Evolutionary conservation across 2,888 invertebrate species (phyloP), one percentile per base, ranked within the genome.

Genomic region (Habroteleia sp.): DNA sequence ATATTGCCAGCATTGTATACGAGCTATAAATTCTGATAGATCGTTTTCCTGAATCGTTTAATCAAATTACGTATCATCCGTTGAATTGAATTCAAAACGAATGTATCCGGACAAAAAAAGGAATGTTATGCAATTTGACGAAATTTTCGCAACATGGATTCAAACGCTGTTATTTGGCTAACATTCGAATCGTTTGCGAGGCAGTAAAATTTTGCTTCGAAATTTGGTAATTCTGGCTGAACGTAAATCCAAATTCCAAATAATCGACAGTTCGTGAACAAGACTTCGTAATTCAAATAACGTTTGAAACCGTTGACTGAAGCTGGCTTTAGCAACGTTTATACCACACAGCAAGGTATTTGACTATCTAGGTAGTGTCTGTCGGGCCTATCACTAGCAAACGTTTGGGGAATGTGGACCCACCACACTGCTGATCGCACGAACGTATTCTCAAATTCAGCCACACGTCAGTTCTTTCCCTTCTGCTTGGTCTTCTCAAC

Each of bases 201-300:
- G 39, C 35, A 10, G 37, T 60, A 52, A 63, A 73, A 69, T 60
- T 46, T 75, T 11, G 25, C 58, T 50, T 17, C 10, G 56, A 72
- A 63, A 63, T 72, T 63, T 62, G 37, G 66, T 66, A 68, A 65
- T 74, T 39, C 69, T 25, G 20, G 14, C 41, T 58, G 44, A 56
- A 63, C 48, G 65, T 52, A 42, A 50, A 65, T 72, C 63, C 50
- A 44, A 68, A 77, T 77, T 76, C 77, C 78, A 65, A 76, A 76
- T 77, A 74, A 69, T 73, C 74, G 69, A 65, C 72, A 77, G 73
- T 69, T 74, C 77, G 79, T 78, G 80, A 80, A 80, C 80, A 80
- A 78, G 81, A 83, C 78, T 83, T 81, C 68, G 79, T 77, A 83
- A 84, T 84, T 81, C 82, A 83, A 84, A 82, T 80, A 83, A 78